Evolutionary conservation across 2,797 vertebrate genomes (phyloP).

Genomic region (Gambusia yucatana): DNA sequence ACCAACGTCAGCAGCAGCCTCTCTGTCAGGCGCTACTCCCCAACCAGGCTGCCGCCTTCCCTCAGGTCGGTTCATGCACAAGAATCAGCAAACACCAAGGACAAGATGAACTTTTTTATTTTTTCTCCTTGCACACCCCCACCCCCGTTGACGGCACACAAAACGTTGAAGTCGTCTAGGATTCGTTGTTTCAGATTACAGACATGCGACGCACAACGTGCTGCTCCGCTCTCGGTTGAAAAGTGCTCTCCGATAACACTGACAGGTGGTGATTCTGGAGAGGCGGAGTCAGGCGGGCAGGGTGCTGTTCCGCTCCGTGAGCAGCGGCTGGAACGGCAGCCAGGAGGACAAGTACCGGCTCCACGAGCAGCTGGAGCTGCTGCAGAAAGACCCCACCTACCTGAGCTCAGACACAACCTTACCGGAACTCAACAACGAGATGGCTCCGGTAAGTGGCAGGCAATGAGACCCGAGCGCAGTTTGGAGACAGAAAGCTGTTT

Average conservation of each 20-base stretch:
- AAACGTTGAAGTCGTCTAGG: slow-evolving; percentile 5
- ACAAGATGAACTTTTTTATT: slow-evolving; percentile 8
- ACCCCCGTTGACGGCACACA: not conserved
- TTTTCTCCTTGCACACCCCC: not conserved
- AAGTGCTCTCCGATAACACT: slow-evolving; percentile 16
- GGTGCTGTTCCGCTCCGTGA: slow-evolving; percentile 85
- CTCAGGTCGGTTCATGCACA: slow-evolving; percentile 72
- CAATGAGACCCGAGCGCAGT: not conserved
- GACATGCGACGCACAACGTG: slow-evolving; percentile 5
- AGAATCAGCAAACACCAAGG: not conserved
- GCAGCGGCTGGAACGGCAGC: slow-evolving; percentile 90
- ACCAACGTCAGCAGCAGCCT: slow-evolving; percentile 86
- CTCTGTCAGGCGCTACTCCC: slow-evolving; percentile 85
- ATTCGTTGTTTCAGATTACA: slow-evolving; percentile 33
- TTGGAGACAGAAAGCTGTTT: not conserved
- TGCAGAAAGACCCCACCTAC: slow-evolving; percentile 88
- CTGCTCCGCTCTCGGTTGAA: slow-evolving; percentile 14
- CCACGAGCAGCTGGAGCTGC: slow-evolving; percentile 87
- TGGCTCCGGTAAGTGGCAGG: slow-evolving; percentile 87
- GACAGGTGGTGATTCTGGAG: slow-evolving; percentile 93
- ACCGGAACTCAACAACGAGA: slow-evolving; percentile 90
- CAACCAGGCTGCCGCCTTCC: slow-evolving; percentile 69
- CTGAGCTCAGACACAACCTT: slow-evolving; percentile 87
- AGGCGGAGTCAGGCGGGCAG: slow-evolving; percentile 86
- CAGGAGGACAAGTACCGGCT: slow-evolving; percentile 88